Percentiles rank a stretch among this genome's conserved stretches.
Evolutionary conservation across 2,113 vertebrate genomes (phyloP).

Genomic region (Aegotheles bennettii): DNA sequence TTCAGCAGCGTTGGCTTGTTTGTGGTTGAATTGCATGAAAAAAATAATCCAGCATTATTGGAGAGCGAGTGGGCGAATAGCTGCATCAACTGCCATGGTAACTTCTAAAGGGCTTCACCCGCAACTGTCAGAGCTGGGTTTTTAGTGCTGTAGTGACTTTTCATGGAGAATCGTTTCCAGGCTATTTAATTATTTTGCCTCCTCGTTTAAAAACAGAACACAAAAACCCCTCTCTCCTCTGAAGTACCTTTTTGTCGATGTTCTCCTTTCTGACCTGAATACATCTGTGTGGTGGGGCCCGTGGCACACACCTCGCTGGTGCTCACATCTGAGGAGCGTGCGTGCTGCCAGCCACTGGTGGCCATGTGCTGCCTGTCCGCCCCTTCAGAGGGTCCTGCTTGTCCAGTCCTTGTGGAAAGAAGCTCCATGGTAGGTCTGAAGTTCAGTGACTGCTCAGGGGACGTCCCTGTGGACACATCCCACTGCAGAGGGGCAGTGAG

Average conservation of each 20-base stretch:
- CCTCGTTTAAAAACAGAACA: background rate
- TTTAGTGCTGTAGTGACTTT: constrained; percentile 29
- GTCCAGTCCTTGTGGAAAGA: background rate
- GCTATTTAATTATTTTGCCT: constrained; percentile 31
- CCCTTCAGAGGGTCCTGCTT: background rate
- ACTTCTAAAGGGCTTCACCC: constrained; percentile 55
- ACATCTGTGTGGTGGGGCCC: background rate
- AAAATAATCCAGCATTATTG: constrained; percentile 34
- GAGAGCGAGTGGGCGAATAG: constrained; percentile 39
- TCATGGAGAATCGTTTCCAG: constrained; percentile 24
- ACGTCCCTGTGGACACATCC: background rate
- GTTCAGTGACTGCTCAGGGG: accelerated
- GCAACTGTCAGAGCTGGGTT: constrained; percentile 21
- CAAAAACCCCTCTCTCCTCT: background rate
- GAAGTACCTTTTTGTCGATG: background rate
- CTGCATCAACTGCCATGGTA: constrained; percentile 60
- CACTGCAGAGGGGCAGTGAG: accelerated
- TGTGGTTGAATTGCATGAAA: constrained; percentile 22
- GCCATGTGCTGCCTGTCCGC: background rate
- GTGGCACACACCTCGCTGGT: background rate
- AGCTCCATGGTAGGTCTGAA: background rate
- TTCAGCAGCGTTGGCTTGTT: constrained; percentile 30
- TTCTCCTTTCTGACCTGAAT: background rate
- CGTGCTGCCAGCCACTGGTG: background rate
- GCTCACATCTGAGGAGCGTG: background rate